Percentiles rank a stretch among this genome's conserved stretches.
These are phyloP conservation scores for Sebastes schlegelii DNA, from an alignment of 2,113 vertebrate species.

Conservation along the genomic window DNA sequence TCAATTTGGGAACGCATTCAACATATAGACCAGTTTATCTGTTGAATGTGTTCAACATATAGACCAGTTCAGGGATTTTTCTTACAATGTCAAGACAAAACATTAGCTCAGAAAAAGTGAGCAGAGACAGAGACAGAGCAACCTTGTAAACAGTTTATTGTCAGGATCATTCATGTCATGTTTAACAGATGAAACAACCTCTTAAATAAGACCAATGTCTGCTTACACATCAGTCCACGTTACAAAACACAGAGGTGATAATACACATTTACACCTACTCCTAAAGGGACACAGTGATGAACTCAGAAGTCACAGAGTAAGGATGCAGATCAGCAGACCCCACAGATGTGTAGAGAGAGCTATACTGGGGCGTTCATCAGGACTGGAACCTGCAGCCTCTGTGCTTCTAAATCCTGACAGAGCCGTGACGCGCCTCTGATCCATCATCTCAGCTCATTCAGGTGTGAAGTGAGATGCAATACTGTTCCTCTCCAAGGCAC, in stretches of 20 bases:
- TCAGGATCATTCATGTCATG: slow-evolving; percentile 42
- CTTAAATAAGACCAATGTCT: slow-evolving; percentile 31
- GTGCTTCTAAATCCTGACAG: slow-evolving; percentile 21
- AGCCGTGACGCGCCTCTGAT: too few species aligned
- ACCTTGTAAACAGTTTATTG: slow-evolving; percentile 62
- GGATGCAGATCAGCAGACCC: slow-evolving; percentile 19
- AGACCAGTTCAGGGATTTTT: too few species aligned
- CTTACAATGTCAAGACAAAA: too few species aligned
- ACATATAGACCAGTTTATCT: too few species aligned
- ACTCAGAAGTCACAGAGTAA: not conserved
- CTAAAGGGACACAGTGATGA: not conserved
- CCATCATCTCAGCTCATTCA: slow-evolving; percentile 5
- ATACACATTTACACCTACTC: slow-evolving; percentile 35
- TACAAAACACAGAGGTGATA: slow-evolving; percentile 58
- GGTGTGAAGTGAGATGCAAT: slow-evolving; percentile 21
- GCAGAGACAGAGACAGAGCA: not conserved
- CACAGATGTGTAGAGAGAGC: too few species aligned
- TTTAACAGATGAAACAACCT: slow-evolving; percentile 40
- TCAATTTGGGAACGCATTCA: not conserved
- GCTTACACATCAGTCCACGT: slow-evolving; percentile 41
- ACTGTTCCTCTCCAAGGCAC: slow-evolving; percentile 75
- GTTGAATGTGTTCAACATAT: too few species aligned
- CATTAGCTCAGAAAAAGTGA: too few species aligned
- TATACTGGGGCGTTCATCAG: too few species aligned
- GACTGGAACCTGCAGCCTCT: not conserved